Base-by-base conservation (phyloP, 2,113 vertebrate species). In the Sapayoa aenigma region DNA sequence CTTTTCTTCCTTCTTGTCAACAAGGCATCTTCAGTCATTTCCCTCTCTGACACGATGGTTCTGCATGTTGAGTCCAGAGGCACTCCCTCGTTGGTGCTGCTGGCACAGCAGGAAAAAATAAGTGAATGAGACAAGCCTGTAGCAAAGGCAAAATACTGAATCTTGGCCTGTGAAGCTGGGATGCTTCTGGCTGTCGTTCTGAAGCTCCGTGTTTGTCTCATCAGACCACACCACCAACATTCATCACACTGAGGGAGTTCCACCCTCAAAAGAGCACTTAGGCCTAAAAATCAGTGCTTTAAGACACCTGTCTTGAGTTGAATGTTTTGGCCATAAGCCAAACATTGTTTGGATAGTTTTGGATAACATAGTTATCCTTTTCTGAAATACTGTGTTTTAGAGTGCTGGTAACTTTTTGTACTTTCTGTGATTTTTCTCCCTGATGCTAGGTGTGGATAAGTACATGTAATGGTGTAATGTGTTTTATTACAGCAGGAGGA, bases 1-100 rank as follows among this genome's bases (percentile, higher is more conserved):
- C 37, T 83, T 56, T 83, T 65, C 47, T 77, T 90, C 33, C 25
- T 77, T 14, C 19, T 69, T 82, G 42, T 67, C 39, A 55, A 19
- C 37, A 74, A 42, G 12, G 4, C 18, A 9, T 91, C 60, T 86
- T 80, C 2, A 1, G 27, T 60, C 44, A 50, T 79, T 87, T 39
- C 18, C 9, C 9, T 52, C 25, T 73, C 33, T 84, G 59, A 8
- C 0, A 1, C 3, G 0, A 4, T 8, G 4, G n/a, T 53, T 90
- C 56, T 83, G 22, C 5, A 4, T 15, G 20, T 78, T 79, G 50
- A 22, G 16, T 91, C 59, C 12, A 0, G 1, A 44, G 59, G 62
- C 13, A 3, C 18, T 58, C 30, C 56, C 42, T 94, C 0, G 0
- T 84, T 35, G 8, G 15, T 41, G 37, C 58, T 2, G 2, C 42